Base-by-base conservation (phyloP, 2,888 invertebrate genomes). In the Liopterus haemorrhoidalis region DNA sequence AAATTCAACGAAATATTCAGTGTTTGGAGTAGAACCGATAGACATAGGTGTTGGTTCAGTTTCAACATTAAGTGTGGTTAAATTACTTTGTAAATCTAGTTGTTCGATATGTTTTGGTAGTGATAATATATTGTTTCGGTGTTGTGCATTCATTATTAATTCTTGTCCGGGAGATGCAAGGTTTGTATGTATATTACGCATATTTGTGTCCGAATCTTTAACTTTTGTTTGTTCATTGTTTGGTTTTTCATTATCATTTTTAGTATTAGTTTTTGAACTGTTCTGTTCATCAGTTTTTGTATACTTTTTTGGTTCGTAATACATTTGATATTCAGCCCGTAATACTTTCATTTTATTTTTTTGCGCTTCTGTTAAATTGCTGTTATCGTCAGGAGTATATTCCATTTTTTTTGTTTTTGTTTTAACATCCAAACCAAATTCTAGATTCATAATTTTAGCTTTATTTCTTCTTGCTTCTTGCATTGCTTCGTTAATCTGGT, bases 281-380 rank as follows among this genome's bases (percentile, higher is more conserved):
- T 38, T 38, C 38, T 30, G 14, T 20, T 12, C 35, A 27, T 16
- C 35, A 19, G 6, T 41, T 11, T 21, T 12, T 32, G 36, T 33
- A 28, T 19, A 16, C 32, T 32, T 39, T 9, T 27, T 41, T 5
- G 54, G 38, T 28, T 50, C 46, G 41, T 57, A 60, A 4, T 71
- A 69, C 2, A 74, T 61, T 40, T 74, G 75, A 51, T 75, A 81
- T 59, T 82, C 81, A 0, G 78, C 73, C 3, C 74, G 71, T 43
- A 82, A 60, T 1, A 82, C 70, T 62, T 73, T 79, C 14, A 76
- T 57, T 60, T 75, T 79, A 55, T 82, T 82, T 37, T 69, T 62
- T 49, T 79, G 65, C 0, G 80, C 79, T 43, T 78, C 76, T 9
- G 72, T 77, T 45, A 79, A 71, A 2, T 74, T 74, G 2, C 71